These are phyloP conservation scores for Drosophila lutescens DNA, from an alignment of 2,888 invertebrate species.

Conservation along the genomic window DNA sequence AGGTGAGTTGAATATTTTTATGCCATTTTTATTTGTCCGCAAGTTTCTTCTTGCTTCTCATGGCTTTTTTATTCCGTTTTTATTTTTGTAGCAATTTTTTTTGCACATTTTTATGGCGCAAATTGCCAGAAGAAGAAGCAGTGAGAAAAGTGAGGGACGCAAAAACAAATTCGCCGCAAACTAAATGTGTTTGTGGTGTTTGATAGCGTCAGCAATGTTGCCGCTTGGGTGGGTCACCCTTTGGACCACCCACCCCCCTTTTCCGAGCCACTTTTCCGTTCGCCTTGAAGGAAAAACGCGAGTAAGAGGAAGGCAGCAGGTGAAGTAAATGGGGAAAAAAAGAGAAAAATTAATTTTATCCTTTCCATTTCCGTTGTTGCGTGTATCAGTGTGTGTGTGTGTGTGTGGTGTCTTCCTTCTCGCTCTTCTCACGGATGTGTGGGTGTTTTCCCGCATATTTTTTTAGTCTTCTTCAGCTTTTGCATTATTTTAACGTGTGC, in stretches of 20 bases:
- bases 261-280: constrained; percentile 1
- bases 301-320: constrained; percentile 27
- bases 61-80: constrained; percentile 6
- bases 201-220: constrained; percentile 56
- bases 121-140: constrained; percentile 9
- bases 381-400: constrained; percentile 14
- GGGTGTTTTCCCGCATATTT: constrained; percentile 36
- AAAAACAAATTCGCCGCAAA: constrained; percentile 66
- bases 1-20: constrained; percentile 55
- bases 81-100: constrained; percentile 32
- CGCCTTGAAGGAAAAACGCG: constrained; percentile 31
- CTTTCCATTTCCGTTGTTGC: constrained; percentile 59
- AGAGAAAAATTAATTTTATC: constrained; percentile 72
- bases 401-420: constrained; percentile 10
- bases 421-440: constrained; percentile 8
- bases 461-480: constrained; percentile 38
- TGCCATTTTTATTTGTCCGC: constrained; percentile 45
- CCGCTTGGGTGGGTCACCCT: constrained; percentile 4
- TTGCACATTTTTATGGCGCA: constrained; percentile 51
- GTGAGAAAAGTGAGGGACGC: constrained; percentile 32
- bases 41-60: constrained; percentile 19
- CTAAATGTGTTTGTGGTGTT: constrained; percentile 68
- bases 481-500: constrained; percentile 58
- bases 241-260: constrained; percentile 17
- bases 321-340: constrained; percentile 50